Evolutionary conservation across 1,140 invertebrate genomes (phyloP).

Genomic region (Eubasilissa regina): DNA sequence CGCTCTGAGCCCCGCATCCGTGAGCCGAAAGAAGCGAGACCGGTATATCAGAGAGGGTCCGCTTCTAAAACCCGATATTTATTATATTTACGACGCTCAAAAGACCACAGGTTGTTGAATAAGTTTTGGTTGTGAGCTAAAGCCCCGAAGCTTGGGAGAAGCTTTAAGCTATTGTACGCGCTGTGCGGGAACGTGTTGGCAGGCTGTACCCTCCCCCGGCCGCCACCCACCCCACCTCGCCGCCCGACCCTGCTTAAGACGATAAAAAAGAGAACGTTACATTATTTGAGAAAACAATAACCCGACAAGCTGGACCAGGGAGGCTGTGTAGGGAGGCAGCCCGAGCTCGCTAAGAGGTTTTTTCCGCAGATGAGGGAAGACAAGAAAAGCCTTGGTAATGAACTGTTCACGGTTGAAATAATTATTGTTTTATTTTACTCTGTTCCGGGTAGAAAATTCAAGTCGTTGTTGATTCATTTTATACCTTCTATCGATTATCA

Average conservation of each 20-base stretch:
- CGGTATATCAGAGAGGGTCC: conserved; percentile 56
- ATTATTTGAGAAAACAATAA: conserved; percentile 61
- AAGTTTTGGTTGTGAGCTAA: conserved; percentile 68
- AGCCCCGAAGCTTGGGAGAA: conserved; percentile 65
- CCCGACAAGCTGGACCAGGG: conserved; percentile 58
- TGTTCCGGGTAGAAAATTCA: not conserved
- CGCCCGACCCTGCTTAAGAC: conserved; percentile 43
- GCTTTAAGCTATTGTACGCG: conserved; percentile 47
- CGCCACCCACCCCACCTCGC: not conserved
- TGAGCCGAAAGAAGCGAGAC: conserved; percentile 40
- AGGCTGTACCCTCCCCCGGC: conserved; percentile 23
- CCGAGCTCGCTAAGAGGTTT: conserved; percentile 47
- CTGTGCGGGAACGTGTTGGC: conserved; percentile 54
- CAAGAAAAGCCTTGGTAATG: conserved; percentile 44
- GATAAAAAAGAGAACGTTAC: conserved; percentile 60
- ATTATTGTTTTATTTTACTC: conserved; percentile 16
- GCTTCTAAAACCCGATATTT: conserved; percentile 68
- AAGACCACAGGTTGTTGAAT: conserved; percentile 73
- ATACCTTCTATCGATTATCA: no score
- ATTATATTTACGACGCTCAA: conserved; percentile 74
- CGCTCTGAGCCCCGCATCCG: conserved; percentile 61
- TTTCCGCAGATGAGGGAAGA: conserved; percentile 49
- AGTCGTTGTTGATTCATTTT: no score
- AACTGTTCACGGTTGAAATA: conserved; percentile 42
- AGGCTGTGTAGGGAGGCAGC: conserved; percentile 31